Base-by-base conservation (phyloP, 2,113 vertebrate genomes). In the Plectropomus leopardus region DNA sequence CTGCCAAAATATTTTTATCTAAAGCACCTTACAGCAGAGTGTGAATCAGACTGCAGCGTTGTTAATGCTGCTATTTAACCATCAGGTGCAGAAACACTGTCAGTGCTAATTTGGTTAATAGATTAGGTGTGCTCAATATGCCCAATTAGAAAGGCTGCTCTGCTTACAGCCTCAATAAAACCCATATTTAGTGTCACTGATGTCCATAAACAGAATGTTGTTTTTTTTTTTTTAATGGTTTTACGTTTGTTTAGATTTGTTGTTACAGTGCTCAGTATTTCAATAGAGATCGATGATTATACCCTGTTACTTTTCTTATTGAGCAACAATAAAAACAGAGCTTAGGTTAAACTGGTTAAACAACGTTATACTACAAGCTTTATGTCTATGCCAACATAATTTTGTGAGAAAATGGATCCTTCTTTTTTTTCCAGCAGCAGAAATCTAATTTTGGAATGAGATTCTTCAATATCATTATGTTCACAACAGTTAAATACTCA, bases 361-460 rank as follows among this genome's bases (percentile, higher is more conserved):
- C 59, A 55, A 5, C 13, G 7, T 47, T 48, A 6, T 76, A 59
- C 4, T 28, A 34, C 3, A 1, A 72, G 34, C 34, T 55, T 53
- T 24, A 36, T 65, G 78, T 83, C 54, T 47, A 23, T 45, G 47
- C 77, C 68, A 7, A 64, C 61, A 59, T 78, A n/a, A 65, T 79
- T 86, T 70, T 60, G 68, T 75, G 66, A 80, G 66, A 86, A 86
- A 81, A 85, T 51, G 58, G 61, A 86, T 81, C 60, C 7, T 71
- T 77, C 65, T 66, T 74, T 60, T 72, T 69, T 14, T 44, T 14
- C 10, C 77, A 61, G 78, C 42, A 10, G 73, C 13, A 0, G 57
- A 69, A 68, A 42, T 85, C 79, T 88, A 78, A 85, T 82, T 90
- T 88, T 84, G 69, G 83, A 89, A 63, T 34, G 69, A 70, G 69